Conservation (phyloP, 2,113 vertebrate species). For the Parus major region DNA sequence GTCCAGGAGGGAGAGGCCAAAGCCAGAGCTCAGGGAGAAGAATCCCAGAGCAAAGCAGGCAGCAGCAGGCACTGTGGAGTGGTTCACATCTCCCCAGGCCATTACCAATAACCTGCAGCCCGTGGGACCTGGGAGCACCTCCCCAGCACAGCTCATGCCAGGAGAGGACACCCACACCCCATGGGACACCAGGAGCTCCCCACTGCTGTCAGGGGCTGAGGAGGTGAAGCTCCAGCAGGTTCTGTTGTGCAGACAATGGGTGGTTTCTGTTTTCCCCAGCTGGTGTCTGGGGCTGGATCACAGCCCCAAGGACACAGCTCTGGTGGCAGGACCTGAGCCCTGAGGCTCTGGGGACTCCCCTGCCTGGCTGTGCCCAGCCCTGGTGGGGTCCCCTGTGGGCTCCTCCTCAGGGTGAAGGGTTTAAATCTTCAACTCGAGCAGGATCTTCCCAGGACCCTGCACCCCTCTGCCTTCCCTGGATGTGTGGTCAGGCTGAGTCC, state of each 20-base stretch:
- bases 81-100: rapidly evolving
- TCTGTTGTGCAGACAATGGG: background rate
- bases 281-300: background rate
- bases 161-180: background rate
- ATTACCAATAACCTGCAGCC: rapidly evolving
- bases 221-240: background rate
- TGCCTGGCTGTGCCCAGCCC: background rate
- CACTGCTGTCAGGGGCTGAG: rapidly evolving
- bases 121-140: background rate
- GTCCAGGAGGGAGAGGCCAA: background rate
- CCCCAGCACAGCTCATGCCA: rapidly evolving
- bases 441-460: background rate
- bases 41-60: background rate
- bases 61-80: rapidly evolving
- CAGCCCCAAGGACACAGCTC: rapidly evolving
- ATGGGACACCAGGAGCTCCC: background rate
- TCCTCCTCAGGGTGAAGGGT: background rate
- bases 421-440: background rate
- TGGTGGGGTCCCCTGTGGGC: background rate
- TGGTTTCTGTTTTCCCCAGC: background rate
- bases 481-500: background rate
- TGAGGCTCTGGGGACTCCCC: background rate
- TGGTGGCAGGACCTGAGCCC: background rate
- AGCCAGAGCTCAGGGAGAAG: background rate
- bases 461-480: background rate